Base-by-base conservation (phyloP, 2,797 vertebrate genomes). In the Pyrrhura leucotis region DNA sequence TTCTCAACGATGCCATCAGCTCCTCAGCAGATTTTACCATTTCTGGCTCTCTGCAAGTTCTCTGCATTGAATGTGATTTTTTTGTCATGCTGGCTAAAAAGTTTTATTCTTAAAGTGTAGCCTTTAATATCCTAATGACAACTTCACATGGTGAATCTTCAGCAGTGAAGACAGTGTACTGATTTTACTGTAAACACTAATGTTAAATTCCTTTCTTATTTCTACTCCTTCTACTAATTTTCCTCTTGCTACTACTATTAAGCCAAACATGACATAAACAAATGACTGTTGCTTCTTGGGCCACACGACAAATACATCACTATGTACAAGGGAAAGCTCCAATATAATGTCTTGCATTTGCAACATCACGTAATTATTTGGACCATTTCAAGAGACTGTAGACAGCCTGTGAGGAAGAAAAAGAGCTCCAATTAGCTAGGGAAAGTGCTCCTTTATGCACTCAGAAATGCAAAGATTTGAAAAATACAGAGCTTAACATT, bases 381-480 rank as follows among this genome's bases (percentile, higher is more conserved):
- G 72, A 93, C 74, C 83, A 82, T 95, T 84, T 84, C 75, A 95
- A 87, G 67, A 95, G 91, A 93, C 39, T 73, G 82, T 63, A 95
- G 76, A 85, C 58, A 93, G 71, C 62, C 89, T 73, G 77, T 63
- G 88, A 94, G 75, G 29, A 90, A 90, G 42, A 84, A 86, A 95
- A 93, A 90, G 66, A 65, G 28, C 53, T 92, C 63, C 18, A 89
- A 85, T 97, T 97, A 94, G 77, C 59, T 93, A 71, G 75, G 37
- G 72, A 90, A 91, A 96, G 58, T 91, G 93, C 88, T 95, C 75
- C 83, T 90, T 97, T 96, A 88, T 90, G 83, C 84, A 79, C 87
- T 95, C 39, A 59, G 93, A 97, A 96, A 96, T 92, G 91, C 91
- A 94, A 96, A 97, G 89, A 93, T 95, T 96, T 95, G 40, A 77